Conservation (phyloP, 2,797 vertebrate genomes). For the Eulemur mongoz region DNA sequence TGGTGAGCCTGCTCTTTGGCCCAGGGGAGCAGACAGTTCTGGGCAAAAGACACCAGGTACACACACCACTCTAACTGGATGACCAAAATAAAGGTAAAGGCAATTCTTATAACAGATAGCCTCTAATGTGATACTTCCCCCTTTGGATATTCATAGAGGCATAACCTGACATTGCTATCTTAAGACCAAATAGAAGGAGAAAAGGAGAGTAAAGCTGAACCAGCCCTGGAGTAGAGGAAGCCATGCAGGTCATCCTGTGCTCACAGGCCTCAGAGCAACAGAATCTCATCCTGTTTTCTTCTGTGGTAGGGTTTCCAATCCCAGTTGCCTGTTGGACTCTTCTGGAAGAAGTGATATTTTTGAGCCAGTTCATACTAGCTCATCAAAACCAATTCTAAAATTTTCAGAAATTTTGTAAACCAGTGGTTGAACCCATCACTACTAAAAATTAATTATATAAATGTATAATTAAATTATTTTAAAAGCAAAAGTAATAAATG, state of each 20-base stretch:
- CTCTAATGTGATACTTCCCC: not conserved
- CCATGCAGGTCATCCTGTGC: not conserved
- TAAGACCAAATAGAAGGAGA: not conserved
- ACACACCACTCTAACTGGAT: not conserved
- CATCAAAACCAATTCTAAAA: not conserved
- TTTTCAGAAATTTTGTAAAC: not conserved
- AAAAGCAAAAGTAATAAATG: not conserved
- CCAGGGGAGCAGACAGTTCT: not conserved
- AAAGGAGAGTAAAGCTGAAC: not conserved
- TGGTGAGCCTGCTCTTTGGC: too few relatives aligned
- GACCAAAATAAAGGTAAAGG: not conserved
- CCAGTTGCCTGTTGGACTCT: not conserved
- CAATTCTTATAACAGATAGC: not conserved
- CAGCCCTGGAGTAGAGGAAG: not conserved
- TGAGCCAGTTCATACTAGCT: not conserved
- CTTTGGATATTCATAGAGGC: not conserved
- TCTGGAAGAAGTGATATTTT: not conserved
- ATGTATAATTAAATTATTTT: not conserved
- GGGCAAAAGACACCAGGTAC: not conserved
- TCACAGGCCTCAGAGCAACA: not conserved
- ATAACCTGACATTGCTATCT: not conserved
- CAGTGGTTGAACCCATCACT: not conserved
- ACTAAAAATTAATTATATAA: not conserved
- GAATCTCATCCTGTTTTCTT: not conserved
- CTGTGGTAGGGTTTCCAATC: not conserved